Evolutionary conservation across 2,113 vertebrate species (phyloP).

Genomic region (Hemibagrus wyckioides): DNA sequence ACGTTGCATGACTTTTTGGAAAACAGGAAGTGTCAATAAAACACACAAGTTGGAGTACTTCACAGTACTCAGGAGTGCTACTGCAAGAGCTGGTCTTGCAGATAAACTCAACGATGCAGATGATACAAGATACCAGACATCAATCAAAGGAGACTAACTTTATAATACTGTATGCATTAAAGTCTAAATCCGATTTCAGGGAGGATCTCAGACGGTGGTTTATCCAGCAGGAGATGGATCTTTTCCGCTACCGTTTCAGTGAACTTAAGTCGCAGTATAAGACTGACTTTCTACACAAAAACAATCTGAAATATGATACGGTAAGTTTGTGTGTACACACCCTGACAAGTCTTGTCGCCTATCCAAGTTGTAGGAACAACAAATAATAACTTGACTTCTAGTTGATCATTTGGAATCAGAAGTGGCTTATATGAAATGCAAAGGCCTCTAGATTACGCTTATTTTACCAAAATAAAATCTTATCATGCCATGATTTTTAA

Average conservation of each 20-base stretch:
- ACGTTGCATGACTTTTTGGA: not conserved
- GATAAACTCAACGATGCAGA: not conserved
- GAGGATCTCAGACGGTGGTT: conserved; percentile 97
- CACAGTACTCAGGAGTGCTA: not conserved
- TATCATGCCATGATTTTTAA: too few species aligned
- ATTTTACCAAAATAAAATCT: too few species aligned
- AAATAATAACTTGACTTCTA: too few species aligned
- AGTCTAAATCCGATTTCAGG: conserved; percentile 64
- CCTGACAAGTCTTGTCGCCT: too few species aligned
- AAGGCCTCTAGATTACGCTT: too few species aligned
- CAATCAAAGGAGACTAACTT: not conserved
- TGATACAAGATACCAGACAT: not conserved
- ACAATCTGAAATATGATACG: conserved; percentile 83
- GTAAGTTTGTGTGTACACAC: too few species aligned
- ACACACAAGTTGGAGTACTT: not conserved
- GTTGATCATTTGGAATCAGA: too few species aligned
- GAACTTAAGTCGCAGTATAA: conserved; percentile 68
- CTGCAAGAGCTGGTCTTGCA: not conserved
- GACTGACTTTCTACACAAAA: conserved; percentile 82
- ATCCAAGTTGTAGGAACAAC: too few species aligned
- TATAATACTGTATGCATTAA: not conserved
- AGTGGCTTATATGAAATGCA: too few species aligned
- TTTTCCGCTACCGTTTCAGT: conserved; percentile 88
- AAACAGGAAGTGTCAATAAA: not conserved
- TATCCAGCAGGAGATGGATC: conserved; percentile 97